Conservation (phyloP, 2,797 vertebrate species). For the Clamator glandarius region DNA sequence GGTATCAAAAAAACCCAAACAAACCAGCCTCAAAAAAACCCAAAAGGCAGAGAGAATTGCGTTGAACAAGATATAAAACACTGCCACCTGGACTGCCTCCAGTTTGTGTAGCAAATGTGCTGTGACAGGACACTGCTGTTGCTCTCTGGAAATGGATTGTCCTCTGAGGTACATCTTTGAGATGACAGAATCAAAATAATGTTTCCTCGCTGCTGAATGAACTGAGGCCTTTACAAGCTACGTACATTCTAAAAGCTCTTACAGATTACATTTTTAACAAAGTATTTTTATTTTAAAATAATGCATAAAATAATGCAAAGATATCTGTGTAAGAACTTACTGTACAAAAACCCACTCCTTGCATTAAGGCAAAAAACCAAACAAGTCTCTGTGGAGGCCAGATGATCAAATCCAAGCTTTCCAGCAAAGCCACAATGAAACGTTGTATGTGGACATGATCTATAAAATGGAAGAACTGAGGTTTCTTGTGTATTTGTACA, state of each 20-base stretch:
- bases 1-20: too few species aligned
- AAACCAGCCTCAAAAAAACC: too few species aligned
- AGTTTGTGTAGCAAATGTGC: background rate
- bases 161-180: background rate
- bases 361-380: background rate
- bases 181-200: background rate
- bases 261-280: background rate
- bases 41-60: background rate
- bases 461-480: background rate
- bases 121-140: background rate
- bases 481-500: fast-evolving
- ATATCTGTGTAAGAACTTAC: background rate
- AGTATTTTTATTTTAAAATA: background rate
- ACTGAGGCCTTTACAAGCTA: background rate
- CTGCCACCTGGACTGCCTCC: background rate
- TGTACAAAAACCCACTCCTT: background rate
- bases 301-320: background rate
- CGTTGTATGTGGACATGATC: fast-evolving
- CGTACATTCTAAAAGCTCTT: background rate
- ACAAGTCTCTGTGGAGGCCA: background rate
- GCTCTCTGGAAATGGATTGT: background rate
- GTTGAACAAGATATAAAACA: background rate
- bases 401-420: background rate
- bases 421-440: background rate
- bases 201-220: background rate